Evolutionary conservation across 2,888 invertebrate species (phyloP), one percentile per base, ranked within the genome.

Genomic region (Acleris holmiana): DNA sequence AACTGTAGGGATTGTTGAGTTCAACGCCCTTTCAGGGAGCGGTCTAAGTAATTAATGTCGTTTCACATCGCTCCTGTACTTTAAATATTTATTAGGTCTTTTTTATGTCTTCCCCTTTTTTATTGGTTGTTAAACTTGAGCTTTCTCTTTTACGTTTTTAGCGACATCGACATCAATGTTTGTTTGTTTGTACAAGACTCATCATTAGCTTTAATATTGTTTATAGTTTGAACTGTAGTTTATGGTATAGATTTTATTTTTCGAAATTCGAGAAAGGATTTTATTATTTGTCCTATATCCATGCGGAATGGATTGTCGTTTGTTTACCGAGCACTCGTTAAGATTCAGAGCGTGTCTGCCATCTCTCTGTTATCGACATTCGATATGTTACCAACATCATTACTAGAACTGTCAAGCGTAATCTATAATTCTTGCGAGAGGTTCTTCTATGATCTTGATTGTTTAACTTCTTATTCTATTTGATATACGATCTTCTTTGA

Each of bases 21-120:
- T 66, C 66, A 51, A 48, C 51, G 61, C 47, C 61, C 66, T 35
- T 47, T n/a, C 55, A 50, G 66, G 66, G 66, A 61, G 66, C 51
- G 66, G 61, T 53, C 56, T 61, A 55, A 65, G 65, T 60, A 65
- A 65, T 65, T 65, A 60, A 65, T 55, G 46, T 50, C 64, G 54
- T 47, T 48, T 17, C 55, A 47, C 46, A 55, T 49, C 49, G 59
- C 55, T 44, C 19, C 49, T 60, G 55, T 58, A 54, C 53, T 58
- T 59, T 35, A 47, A 29, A 55, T 35, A 55, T 65, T 60, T 60
- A 60, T 50, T 58, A 57, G 18, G n/a, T 53, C 19, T 35, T 51
- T 63, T 63, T 63, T 63, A 58, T 63, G 57, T 47, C 35, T 51
- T 25, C 47, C 54, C 18, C 1, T 18, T 4, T 63, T 63, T 63